Evolutionary conservation across 2,797 vertebrate genomes (phyloP).

Genomic region (Leontocebus nigricollis): DNA sequence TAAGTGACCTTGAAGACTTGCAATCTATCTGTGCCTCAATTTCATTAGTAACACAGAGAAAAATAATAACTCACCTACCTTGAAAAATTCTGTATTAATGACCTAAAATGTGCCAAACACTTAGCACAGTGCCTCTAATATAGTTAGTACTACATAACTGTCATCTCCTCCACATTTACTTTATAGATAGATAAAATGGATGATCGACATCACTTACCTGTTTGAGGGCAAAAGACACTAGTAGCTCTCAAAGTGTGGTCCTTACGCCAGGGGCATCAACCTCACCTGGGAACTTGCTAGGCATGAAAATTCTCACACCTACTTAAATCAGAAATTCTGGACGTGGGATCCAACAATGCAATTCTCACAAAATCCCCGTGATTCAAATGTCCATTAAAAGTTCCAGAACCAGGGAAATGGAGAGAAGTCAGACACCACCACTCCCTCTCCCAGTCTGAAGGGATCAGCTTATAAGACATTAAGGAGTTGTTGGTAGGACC

Average conservation of each 20-base stretch:
- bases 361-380: background rate
- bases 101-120: background rate
- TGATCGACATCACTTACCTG: background rate
- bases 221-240: background rate
- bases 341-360: background rate
- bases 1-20: background rate
- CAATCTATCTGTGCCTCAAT: background rate
- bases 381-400: background rate
- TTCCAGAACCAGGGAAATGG: background rate
- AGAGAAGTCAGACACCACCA: background rate
- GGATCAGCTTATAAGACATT: too few species aligned
- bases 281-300: background rate
- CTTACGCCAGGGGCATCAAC: background rate
- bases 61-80: background rate
- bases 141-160: background rate
- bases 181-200: background rate
- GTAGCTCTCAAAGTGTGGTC: background rate
- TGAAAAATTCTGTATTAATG: background rate
- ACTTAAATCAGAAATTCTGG: background rate
- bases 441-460: accelerated
- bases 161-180: background rate
- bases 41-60: background rate
- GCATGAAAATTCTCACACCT: background rate
- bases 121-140: background rate
- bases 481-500: background rate